These are phyloP conservation scores for Desmophyllum pertusum DNA, from an alignment of 92 coral and sea anemone species.

Conservation along the genomic window DNA sequence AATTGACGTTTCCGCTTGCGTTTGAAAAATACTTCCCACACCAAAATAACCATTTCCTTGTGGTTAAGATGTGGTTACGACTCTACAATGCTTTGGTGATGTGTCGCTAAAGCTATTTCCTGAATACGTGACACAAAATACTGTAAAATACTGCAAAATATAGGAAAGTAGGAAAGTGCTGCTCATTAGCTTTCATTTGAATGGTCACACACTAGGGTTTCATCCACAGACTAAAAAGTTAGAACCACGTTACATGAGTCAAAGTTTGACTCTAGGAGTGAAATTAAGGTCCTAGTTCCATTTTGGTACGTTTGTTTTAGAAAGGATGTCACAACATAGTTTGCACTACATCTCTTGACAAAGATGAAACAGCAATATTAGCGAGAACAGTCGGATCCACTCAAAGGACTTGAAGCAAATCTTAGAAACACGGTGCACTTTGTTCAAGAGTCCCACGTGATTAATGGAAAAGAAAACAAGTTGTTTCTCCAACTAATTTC, in stretches of 20 bases:
- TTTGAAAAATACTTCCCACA: background rate
- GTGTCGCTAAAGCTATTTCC: constrained; percentile 28
- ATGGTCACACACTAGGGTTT: too few species aligned
- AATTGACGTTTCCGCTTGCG: background rate
- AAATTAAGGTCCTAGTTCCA: constrained; percentile 10
- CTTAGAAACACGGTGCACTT: background rate
- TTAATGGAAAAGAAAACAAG: background rate
- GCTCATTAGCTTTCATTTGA: too few species aligned
- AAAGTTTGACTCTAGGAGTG: too few species aligned
- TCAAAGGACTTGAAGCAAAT: background rate
- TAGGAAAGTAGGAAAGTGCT: too few species aligned
- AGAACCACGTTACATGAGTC: too few species aligned
- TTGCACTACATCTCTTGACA: background rate
- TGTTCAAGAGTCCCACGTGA: background rate
- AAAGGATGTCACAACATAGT: background rate
- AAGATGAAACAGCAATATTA: too few species aligned
- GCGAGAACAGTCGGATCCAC: background rate
- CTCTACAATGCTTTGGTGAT: constrained; percentile 10
- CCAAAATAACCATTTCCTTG: background rate
- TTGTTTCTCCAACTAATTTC: constrained; percentile 19
- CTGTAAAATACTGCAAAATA: too few species aligned
- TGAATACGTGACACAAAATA: constrained; percentile 11
- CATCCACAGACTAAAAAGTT: too few species aligned
- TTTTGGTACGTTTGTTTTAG: constrained; percentile 1
- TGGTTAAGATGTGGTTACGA: background rate